Evolutionary conservation across 2,797 vertebrate genomes (phyloP), one percentile per base, ranked within the genome.

Genomic region (Anisognathus igniventris): DNA sequence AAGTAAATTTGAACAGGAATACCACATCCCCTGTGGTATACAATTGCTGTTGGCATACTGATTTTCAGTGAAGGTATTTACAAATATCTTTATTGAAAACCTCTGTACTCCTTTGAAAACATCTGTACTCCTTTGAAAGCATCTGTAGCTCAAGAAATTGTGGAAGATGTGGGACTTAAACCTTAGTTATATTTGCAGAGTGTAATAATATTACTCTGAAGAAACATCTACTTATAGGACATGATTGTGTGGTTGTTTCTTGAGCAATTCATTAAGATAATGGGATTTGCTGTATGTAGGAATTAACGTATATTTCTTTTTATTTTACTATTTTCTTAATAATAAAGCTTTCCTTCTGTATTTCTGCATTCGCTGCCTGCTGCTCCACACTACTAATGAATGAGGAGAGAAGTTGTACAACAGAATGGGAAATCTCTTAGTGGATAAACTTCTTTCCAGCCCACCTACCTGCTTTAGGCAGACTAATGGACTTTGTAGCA

Each of bases 351-450:
- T 45, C 37, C 44, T 71, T 86, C 47, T 72, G 0, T 80, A 47
- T 48, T 66, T 92, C 67, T 76, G 30, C 72, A n/a, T 84, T 76
- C 60, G 45, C 39, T 88, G 14, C 44, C 21, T 6, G 0, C 35
- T 68, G 4, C 7, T 66, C 21, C 42, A 77, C 8, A 6, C 30
- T 70, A 28, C 18, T 61, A 79, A 67, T 71, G 40, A 57, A 74
- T 77, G 28, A 50, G 20, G 65, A 62, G 23, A 45, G 20, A 86
- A 75, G 31, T 17, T 82, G 31, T 40, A 50, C 48, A 75, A 74
- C 7, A 77, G 47, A 87, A 92, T 91, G 75, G 86, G 39, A 74
- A 86, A 93, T 91, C 88, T 88, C 53, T 58, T 91, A 47, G 48
- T 62, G 84, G 68, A 90, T 93, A 90, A 91, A 68, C 31, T 82